Base-by-base conservation (phyloP, 2,888 invertebrate species). In the Panorpa germanica region DNA sequence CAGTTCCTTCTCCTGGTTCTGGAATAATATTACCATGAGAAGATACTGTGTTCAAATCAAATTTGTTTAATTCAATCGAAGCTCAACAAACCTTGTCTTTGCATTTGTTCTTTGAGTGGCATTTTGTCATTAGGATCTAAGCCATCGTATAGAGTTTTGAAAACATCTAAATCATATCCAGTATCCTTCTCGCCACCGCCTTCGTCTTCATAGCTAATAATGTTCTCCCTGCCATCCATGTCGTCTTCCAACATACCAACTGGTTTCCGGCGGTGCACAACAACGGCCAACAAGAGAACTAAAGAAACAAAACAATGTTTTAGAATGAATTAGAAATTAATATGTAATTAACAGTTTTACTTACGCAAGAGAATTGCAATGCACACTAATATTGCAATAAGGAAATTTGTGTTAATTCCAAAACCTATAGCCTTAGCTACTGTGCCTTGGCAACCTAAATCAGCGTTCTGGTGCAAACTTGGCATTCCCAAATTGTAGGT, bases 141-240 rank as follows among this genome's bases (percentile, higher is more conserved):
- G n/a, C n/a, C n/a, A n/a, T n/a, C n/a, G n/a, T n/a, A n/a, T n/a
- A n/a, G n/a, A n/a, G n/a, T n/a, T n/a, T n/a, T n/a, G n/a, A n/a
- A n/a, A n/a, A n/a, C n/a, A n/a, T n/a, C n/a, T n/a, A n/a, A n/a
- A n/a, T n/a, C n/a, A n/a, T n/a, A 91, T 2, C 80, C 81, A 2
- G 91, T 85, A 49, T 98, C 96, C 1, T 88, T 88, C 52, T 98
- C 90, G 48, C 96, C 96, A 48, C 95, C 95, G 10, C 96, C 96
- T 53, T 98, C 96, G 45, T 96, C 95, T 47, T 91, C 88, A 47
- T 98, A 96, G 42, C 88, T 86, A 42, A 96, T 86, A 37, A 98
- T 91, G 44, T 90, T 98, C 52, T 96, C 96, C 34, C 95, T 63
- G 47, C 96, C 93, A 45, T 96, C 93, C 40, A 90, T 74, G 43